Percentiles rank a stretch among this genome's conserved stretches.
These are phyloP conservation scores for Bugulina stolonifera DNA, from an alignment of 2,888 invertebrate species.

Conservation along the genomic window DNA sequence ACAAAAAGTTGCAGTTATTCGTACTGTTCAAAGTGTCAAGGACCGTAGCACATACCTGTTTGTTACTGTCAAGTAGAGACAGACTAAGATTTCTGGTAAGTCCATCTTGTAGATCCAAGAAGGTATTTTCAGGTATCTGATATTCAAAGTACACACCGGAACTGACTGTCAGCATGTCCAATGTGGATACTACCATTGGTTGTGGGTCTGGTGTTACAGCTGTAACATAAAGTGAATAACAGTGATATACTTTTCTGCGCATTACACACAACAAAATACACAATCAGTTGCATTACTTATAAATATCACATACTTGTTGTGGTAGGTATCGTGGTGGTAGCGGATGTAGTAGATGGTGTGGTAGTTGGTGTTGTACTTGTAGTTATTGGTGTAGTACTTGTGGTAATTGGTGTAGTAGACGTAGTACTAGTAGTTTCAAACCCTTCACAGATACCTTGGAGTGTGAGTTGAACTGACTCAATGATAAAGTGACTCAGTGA, in stretches of 20 bases:
- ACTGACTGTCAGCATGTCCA: neutral
- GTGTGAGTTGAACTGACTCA: neutral
- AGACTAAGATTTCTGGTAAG: neutral
- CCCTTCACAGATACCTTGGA: conserved; percentile 12
- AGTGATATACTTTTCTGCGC: no score
- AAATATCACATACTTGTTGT: conserved; percentile 1
- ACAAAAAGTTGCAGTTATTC: no score
- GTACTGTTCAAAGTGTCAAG: no score
- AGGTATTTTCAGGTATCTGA: conserved; percentile 5
- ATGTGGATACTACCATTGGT: conserved; percentile 1
- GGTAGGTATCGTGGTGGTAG: neutral
- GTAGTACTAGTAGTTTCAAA: neutral
- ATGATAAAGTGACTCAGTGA: neutral
- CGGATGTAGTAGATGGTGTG: neutral
- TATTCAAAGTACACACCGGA: conserved; percentile 25
- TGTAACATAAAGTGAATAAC: neutral
- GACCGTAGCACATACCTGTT: neutral
- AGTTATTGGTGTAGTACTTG: neutral
- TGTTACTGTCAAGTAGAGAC: conserved; percentile 1
- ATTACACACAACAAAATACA: no score
- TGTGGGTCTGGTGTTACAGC: neutral
- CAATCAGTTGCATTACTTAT: neutral
- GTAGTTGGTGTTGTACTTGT: neutral
- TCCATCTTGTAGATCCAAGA: conserved; percentile 19
- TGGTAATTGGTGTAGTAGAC: neutral